phyloP scores from a whole-genome alignment of 2,888 invertebrate species.

The Onchidella celtica region DNA sequence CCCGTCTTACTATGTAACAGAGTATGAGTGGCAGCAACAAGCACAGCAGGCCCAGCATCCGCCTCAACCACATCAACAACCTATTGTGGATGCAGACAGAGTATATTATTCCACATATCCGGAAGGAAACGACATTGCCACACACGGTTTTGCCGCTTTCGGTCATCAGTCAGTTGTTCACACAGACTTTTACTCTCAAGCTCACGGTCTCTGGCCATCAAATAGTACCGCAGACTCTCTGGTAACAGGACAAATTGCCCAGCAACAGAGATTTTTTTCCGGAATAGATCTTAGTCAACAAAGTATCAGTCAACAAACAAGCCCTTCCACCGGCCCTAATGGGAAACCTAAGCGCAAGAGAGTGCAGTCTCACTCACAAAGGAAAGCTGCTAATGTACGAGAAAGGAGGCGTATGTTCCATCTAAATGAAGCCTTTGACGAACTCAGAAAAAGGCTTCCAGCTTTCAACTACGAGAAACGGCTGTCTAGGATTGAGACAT shows the following conservation, averaged over 20 bases:
- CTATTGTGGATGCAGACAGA: constrained; percentile 9
- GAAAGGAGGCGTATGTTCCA: constrained; percentile 75
- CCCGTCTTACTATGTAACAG: constrained; percentile 38
- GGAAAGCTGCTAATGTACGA: constrained; percentile 74
- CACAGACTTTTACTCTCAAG: constrained; percentile 21
- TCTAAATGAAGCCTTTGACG: constrained; percentile 74
- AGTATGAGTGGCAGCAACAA: constrained; percentile 54
- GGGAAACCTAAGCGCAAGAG: constrained; percentile 72
- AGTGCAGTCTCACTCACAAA: constrained; percentile 67
- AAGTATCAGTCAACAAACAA: neutral
- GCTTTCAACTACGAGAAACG: constrained; percentile 76
- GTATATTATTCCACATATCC: constrained; percentile 23
- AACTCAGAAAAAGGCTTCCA: constrained; percentile 71
- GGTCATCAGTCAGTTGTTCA: constrained; percentile 4
- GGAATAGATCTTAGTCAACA: constrained; percentile 42
- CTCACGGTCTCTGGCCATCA: constrained; percentile 34
- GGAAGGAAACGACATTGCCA: constrained; percentile 1
- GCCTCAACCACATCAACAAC: constrained; percentile 15
- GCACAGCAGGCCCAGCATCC: constrained; percentile 9
- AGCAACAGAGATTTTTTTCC: constrained; percentile 29
- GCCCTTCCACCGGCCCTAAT: neutral
- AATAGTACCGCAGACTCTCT: constrained; percentile 9
- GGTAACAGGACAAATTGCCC: neutral
- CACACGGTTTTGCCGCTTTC: neutral
- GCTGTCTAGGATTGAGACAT: constrained; percentile 85